phyloP scores from a whole-genome alignment of 2,113 vertebrate species.

The Cheirogaleus medius region DNA sequence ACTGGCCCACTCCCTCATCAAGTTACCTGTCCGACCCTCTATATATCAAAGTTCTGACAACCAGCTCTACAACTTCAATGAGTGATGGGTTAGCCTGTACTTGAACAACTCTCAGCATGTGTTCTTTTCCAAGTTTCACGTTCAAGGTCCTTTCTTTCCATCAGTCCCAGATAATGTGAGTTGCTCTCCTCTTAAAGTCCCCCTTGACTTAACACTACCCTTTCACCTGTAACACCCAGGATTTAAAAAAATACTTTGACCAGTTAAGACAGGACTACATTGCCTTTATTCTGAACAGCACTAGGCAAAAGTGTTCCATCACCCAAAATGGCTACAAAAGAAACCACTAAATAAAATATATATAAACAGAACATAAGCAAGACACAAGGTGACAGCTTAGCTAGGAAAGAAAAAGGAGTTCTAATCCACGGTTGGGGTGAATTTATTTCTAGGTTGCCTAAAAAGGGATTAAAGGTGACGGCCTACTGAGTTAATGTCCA shows the following conservation, averaged over 20 bases:
- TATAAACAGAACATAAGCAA: neutral
- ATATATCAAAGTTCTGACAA: neutral
- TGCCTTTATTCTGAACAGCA: neutral
- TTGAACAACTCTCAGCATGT: neutral
- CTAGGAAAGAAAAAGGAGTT: neutral
- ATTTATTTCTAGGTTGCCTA: neutral
- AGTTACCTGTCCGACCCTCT: neutral
- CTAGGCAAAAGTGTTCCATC: neutral
- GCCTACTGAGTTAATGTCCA: neutral
- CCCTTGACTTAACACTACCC: neutral
- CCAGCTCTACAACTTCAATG: neutral
- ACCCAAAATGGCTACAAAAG: neutral
- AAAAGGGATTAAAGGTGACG: neutral
- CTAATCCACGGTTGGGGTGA: neutral
- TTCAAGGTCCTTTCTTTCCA: neutral
- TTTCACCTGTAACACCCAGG: neutral
- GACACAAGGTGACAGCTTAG: neutral
- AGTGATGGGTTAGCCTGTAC: neutral
- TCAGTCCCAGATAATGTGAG: neutral
- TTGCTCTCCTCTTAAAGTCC: neutral
- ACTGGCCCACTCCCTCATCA: neutral
- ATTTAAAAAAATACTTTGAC: neutral
- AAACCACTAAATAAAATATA: neutral
- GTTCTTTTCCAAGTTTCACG: neutral
- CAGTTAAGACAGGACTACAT: neutral